phyloP scores from a whole-genome alignment of 2,113 vertebrate species.

The Progne subis region DNA sequence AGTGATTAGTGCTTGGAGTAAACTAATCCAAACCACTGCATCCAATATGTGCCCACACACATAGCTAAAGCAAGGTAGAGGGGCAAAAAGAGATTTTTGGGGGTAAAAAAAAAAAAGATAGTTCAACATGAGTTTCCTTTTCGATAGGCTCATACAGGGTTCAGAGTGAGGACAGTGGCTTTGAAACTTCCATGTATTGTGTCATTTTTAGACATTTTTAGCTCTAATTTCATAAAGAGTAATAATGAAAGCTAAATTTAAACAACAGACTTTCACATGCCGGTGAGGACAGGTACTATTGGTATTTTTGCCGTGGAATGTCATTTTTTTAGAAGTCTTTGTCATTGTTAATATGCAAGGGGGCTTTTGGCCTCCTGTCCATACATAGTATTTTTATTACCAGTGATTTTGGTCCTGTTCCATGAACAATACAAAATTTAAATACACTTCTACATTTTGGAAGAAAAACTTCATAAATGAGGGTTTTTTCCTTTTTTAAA shows the following conservation, averaged over 20 bases:
- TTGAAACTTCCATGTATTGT: neutral
- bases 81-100: neutral
- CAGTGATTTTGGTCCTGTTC: neutral
- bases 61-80: neutral
- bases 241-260: neutral
- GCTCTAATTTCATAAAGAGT: neutral
- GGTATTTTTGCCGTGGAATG: neutral
- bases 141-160: accelerated
- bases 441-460: neutral
- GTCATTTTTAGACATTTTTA: neutral
- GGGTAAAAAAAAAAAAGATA: neutral
- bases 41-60: neutral
- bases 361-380: neutral
- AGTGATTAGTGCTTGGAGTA: neutral
- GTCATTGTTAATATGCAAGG: neutral
- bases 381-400: neutral
- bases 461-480: neutral
- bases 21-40: neutral
- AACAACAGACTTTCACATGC: neutral
- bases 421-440: neutral
- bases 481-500: neutral
- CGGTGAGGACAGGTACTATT: neutral
- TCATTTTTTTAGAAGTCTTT: neutral
- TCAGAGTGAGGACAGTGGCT: neutral
- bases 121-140: neutral